phyloP scores from a whole-genome alignment of 2,113 vertebrate species.

The Burhinus oedicnemus region DNA sequence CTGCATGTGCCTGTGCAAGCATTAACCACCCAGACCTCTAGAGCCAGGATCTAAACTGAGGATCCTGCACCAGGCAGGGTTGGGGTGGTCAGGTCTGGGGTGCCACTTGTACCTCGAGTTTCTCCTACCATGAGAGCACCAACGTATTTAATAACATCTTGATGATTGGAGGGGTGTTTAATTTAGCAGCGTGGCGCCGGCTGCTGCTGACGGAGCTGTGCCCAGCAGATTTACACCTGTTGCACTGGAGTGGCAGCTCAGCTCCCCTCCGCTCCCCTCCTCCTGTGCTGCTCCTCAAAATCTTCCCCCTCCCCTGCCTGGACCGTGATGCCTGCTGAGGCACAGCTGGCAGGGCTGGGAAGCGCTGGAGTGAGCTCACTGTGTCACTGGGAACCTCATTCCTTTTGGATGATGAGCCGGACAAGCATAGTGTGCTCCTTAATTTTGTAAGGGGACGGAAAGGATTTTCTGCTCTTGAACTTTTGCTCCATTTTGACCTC shows the following conservation, averaged over 20 bases:
- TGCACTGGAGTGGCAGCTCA: not conserved
- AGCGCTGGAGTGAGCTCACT: not conserved
- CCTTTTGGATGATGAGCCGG: slow-evolving; percentile 15
- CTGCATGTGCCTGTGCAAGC: rapidly evolving
- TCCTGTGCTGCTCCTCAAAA: not conserved
- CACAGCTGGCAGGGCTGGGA: not conserved
- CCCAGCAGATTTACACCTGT: slow-evolving; percentile 60
- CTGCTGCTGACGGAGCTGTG: slow-evolving; percentile 10
- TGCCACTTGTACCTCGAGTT: not conserved
- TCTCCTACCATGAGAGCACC: not conserved
- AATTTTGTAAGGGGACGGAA: not conserved
- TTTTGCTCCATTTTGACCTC: not conserved
- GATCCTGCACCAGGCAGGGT: not conserved
- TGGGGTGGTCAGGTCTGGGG: not conserved
- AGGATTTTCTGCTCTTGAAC: not conserved
- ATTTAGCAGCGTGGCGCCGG: not conserved
- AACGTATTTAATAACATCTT: not conserved
- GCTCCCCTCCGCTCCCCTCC: not conserved
- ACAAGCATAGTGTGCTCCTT: not conserved
- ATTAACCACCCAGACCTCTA: not conserved
- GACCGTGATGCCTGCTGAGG: not conserved
- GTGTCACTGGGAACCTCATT: not conserved
- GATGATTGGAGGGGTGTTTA: slow-evolving; percentile 2
- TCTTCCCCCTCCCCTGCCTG: not conserved
- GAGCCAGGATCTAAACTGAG: not conserved